Percentiles rank a stretch among this genome's conserved stretches.
Conservation (phyloP, 2,888 invertebrate species). For the Acrobasis suavella region DNA sequence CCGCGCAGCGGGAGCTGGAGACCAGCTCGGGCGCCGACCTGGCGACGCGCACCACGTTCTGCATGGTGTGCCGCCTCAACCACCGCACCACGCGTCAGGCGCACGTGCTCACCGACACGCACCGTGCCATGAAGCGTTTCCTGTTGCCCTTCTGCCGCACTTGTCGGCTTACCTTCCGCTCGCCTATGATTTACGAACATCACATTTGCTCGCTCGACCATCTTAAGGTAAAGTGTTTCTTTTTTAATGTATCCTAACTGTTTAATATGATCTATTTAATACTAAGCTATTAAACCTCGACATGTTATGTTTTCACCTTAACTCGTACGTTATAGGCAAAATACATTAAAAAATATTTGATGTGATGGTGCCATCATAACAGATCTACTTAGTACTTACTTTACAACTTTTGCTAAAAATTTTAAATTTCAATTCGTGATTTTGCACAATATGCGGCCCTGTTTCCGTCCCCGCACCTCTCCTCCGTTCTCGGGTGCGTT, state of each 20-base stretch:
- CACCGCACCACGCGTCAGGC: slow-evolving; percentile 88
- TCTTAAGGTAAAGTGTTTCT: slow-evolving; percentile 83
- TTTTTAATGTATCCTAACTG: too few species aligned
- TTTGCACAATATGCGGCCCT: too few species aligned
- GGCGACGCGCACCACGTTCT: slow-evolving; percentile 85
- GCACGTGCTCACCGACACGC: slow-evolving; percentile 90
- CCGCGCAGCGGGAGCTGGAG: slow-evolving; percentile 90
- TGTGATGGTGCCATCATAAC: too few species aligned
- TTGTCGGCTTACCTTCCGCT: slow-evolving; percentile 89
- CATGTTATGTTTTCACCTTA: too few species aligned
- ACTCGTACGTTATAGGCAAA: too few species aligned
- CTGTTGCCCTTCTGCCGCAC: slow-evolving; percentile 91
- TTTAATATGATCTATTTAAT: too few species aligned
- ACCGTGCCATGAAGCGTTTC: slow-evolving; percentile 92
- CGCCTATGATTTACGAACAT: slow-evolving; percentile 92
- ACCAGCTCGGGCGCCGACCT: slow-evolving; percentile 85
- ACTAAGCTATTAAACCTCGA: too few species aligned
- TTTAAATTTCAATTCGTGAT: neutral
- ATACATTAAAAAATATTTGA: too few species aligned
- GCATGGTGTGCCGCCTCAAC: slow-evolving; percentile 88
- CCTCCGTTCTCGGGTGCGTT: too few species aligned
- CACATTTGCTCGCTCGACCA: slow-evolving; percentile 92
- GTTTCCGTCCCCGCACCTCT: too few species aligned
- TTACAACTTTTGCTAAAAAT: neutral
- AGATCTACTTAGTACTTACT: neutral